phyloP scores from a whole-genome alignment of 2,797 vertebrate genomes.

The Scomberomorus guttatus region DNA sequence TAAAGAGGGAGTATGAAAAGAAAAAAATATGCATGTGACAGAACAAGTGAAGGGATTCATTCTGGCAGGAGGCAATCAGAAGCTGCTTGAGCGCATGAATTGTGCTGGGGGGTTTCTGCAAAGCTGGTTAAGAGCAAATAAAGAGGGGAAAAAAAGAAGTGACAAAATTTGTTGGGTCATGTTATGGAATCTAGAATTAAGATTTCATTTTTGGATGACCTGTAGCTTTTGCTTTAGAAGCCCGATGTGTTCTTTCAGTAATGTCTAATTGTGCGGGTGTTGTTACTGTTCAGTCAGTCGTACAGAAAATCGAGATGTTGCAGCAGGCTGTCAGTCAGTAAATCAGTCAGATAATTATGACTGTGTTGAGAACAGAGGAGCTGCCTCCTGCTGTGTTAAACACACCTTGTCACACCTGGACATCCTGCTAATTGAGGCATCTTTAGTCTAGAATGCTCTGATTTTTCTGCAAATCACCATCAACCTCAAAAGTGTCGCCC shows the following conservation, averaged over 20 bases:
- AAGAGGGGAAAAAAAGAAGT: background rate
- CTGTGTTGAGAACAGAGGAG: constrained; percentile 23
- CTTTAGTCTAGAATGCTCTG: background rate
- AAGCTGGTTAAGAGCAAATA: constrained; percentile 37
- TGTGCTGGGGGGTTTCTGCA: background rate
- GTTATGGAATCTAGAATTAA: constrained; percentile 11
- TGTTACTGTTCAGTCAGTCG: constrained; percentile 17
- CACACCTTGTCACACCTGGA: constrained; percentile 45
- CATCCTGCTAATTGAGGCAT: constrained; percentile 27
- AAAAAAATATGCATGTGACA: background rate
- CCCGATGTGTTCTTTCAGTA: background rate
- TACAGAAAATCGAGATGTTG: constrained; percentile 26
- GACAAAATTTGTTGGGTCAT: constrained; percentile 13
- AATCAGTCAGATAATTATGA: constrained; percentile 32
- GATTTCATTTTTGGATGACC: constrained; percentile 12
- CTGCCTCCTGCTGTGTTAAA: constrained; percentile 50
- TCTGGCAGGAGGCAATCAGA: constrained; percentile 56
- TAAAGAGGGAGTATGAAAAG: constrained; percentile 10
- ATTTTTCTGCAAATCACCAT: constrained; percentile 22
- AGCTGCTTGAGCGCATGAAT: constrained; percentile 23
- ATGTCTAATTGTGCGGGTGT: background rate
- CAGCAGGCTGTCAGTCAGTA: background rate
- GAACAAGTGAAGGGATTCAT: constrained; percentile 55
- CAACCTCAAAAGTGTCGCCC: background rate
- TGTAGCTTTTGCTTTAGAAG: background rate